Conservation (phyloP, 2,888 invertebrate species). For the Epinotia brunnichana region DNA sequence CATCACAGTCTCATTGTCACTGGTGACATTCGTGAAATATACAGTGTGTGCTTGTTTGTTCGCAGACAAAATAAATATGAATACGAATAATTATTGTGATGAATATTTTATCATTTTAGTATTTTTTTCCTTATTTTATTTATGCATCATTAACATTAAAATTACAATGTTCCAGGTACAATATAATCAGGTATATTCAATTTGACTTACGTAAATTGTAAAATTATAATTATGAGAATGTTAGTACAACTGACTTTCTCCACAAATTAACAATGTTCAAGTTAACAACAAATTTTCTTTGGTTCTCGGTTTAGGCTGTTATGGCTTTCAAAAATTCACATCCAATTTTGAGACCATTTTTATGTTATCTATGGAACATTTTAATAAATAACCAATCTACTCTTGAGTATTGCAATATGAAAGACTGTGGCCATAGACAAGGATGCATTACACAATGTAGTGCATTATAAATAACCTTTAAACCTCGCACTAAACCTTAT, state of each 20-base stretch:
- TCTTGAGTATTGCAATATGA: slow-evolving; percentile 27
- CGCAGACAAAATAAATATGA: slow-evolving; percentile 1
- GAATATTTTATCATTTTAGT: slow-evolving; percentile 25
- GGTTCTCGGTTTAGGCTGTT: slow-evolving; percentile 40
- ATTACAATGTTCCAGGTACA: slow-evolving; percentile 44
- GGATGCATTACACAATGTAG: slow-evolving; percentile 38
- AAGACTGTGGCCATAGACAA: slow-evolving; percentile 23
- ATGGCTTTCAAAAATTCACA: slow-evolving; percentile 19
- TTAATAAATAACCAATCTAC: slow-evolving; percentile 16
- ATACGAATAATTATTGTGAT: slow-evolving; percentile 33
- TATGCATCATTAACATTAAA: slow-evolving; percentile 41
- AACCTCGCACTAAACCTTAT: slow-evolving; percentile 41
- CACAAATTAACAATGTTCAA: slow-evolving; percentile 26
- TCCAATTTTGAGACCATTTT: slow-evolving; percentile 34
- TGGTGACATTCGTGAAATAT: neutral
- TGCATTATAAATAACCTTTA: slow-evolving; percentile 32
- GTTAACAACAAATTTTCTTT: slow-evolving; percentile 37
- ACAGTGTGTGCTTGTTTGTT: neutral
- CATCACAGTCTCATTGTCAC: too few species aligned
- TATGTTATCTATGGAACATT: slow-evolving; percentile 3
- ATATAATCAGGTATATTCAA: slow-evolving; percentile 42
- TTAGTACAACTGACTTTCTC: slow-evolving; percentile 31
- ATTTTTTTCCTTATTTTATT: slow-evolving; percentile 35
- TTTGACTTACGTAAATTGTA: slow-evolving; percentile 40
- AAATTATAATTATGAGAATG: slow-evolving; percentile 40